Evolutionary conservation across 2,888 invertebrate genomes (phyloP), one percentile per base, ranked within the genome.

Genomic region (Autographa gamma): DNA sequence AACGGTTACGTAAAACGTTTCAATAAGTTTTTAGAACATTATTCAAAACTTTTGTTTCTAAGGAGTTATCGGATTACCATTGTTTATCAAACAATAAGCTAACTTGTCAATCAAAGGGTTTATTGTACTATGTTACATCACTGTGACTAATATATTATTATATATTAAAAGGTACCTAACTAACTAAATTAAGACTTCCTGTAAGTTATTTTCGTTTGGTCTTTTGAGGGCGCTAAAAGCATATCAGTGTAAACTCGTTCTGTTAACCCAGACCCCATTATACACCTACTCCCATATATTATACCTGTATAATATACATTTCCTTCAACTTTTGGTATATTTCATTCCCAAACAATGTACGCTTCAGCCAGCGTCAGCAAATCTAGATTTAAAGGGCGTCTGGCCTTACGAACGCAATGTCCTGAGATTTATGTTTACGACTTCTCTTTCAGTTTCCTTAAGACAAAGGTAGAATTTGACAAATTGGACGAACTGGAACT

Each of bases 11-110:
- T 54, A 18, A 19, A 54, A 7, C 9, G 3, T 19, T 63, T 38
- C 63, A 52, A 60, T 25, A 71, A 58, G 41, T 71, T 43, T n/a
- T 76, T 66, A 43, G 76, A 63, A 71, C 72, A 75, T 71, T 48
- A 56, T 48, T 34, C 54, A 54, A 59, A 32, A 13, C 25, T n/a
- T 32, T 59, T 18, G 58, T 34, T 19, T 67, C 38, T 11, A 19
- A 18, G 9, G 19, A 54, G 59, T 67, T 65, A 48, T n/a, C 9
- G 63, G 25, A 60, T 31, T 43, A 43, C 34, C 18, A 52, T 63
- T 48, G 61, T 64, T 64, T 9, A 61, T 18, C 38, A 66, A 76
- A 56, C 58, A 38, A 56, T 61, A 71, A n/a, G 19, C 54, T 54
- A 59, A 54, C 43, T 32, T 66, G 58, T 63, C 48, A 76, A 60